Evolutionary conservation across 1,140 invertebrate species (phyloP), one percentile per base, ranked within the genome.

Genomic region (Drosophila auraria): DNA sequence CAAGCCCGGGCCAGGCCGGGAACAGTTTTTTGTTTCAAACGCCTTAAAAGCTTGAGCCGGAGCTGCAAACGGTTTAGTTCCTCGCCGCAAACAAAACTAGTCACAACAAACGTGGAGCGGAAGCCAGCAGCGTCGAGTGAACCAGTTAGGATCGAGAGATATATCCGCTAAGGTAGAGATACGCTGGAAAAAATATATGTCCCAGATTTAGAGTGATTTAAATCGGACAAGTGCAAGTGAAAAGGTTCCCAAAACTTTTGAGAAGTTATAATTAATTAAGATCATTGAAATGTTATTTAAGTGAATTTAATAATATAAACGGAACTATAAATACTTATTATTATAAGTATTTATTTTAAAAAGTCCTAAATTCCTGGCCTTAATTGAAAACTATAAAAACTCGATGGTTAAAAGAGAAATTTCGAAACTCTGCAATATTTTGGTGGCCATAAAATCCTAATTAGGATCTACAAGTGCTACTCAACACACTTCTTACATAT

Each of bases 21-120:
- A 74, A 78, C 82, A 49, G 86, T 71, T 75, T 78, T 38, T 23
- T 23, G 23, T 38, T 38, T 70, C 68, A 70, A 80, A 60, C 59
- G 64, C 72, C 70, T 82, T 91, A 91, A 70, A 91, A 91, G 81
- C 89, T 54, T 70, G 68, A 75, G 83, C 45, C 72, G 83, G 74
- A 69, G 64, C 83, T 83, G 78, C 70, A 91, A 87, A 65, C 87
- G 81, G 89, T 91, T 91, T 91, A 91, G 89, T 91, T 91, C 87
- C 87, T 91, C 87, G 83, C 82, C 83, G 87, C 83, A 91, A 91
- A 91, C 83, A 87, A 79, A 84, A 89, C 89, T 91, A 91, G 87
- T 91, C 87, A 91, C 89, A 91, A 82, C 84, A 84, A 57, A 58
- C 65, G 75, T 73, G 69, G 72, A 83, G 80, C 72, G 83, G 80